phyloP scores from a whole-genome alignment of 1,140 invertebrate species.

The Neodiprion pinetum region DNA sequence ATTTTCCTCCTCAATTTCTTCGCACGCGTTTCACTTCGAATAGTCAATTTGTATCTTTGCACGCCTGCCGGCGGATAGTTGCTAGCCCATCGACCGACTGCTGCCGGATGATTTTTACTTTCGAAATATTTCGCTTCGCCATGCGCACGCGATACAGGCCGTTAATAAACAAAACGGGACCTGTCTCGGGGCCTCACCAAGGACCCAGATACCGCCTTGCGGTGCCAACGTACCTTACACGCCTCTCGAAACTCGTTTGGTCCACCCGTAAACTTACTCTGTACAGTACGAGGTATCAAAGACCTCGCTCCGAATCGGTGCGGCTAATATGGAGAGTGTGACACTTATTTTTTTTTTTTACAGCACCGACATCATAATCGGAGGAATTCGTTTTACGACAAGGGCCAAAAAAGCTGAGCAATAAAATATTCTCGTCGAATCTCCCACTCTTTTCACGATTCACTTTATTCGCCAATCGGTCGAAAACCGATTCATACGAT shows the following conservation, averaged over 20 bases:
- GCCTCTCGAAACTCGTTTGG: conserved; percentile 1
- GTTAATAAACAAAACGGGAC: neutral
- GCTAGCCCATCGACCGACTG: neutral
- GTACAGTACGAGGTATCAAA: neutral
- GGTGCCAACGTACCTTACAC: neutral
- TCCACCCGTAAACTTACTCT: neutral
- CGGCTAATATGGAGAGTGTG: neutral
- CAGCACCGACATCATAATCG: no score
- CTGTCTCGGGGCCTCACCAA: neutral
- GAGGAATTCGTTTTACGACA: no score
- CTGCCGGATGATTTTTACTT: neutral
- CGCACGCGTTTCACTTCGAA: no score
- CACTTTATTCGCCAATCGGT: no score
- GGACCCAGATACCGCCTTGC: neutral
- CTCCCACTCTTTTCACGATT: no score
- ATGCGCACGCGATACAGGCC: no score
- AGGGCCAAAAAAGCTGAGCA: no score
- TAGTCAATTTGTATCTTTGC: no score
- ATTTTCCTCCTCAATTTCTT: no score
- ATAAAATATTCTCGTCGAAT: no score
- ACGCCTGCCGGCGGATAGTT: no score
- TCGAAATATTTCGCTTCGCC: neutral
- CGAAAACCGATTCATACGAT: no score
- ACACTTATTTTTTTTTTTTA: neutral
- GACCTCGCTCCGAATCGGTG: neutral